Evolutionary conservation across 2,888 invertebrate species (phyloP).

Genomic region (Gasteruption jaculator): DNA sequence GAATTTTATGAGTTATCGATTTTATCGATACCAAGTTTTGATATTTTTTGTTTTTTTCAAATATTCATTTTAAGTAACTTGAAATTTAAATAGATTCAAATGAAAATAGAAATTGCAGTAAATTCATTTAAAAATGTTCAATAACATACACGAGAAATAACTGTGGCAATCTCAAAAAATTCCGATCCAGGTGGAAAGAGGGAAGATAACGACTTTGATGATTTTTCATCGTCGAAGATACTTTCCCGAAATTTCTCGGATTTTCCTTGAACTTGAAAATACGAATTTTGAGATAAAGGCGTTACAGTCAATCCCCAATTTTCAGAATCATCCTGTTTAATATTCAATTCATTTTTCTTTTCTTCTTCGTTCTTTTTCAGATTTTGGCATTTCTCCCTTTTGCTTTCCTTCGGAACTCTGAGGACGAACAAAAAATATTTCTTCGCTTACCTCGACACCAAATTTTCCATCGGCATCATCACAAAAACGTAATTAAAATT

Average conservation of each 20-base stretch:
- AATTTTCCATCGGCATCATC: no score
- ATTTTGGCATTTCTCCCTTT: no score
- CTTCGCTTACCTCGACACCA: background rate
- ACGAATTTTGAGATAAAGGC: slow-evolving; percentile 30
- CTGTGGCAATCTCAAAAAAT: slow-evolving; percentile 62
- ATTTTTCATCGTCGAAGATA: slow-evolving; percentile 26
- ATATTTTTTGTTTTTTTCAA: slow-evolving; percentile 1
- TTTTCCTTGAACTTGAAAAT: no score
- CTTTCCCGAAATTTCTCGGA: no score
- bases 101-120: background rate
- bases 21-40: slow-evolving; percentile 4
- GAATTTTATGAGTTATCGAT: no score
- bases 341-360: slow-evolving; percentile 24
- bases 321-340: slow-evolving; percentile 11
- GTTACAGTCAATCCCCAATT: slow-evolving; percentile 33
- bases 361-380: slow-evolving; percentile 19
- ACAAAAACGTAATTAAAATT: no score
- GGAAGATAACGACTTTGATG: slow-evolving; percentile 40
- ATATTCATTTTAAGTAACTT: background rate
- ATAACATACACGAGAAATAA: slow-evolving; percentile 58
- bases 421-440: background rate
- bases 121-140: background rate
- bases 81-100: background rate
- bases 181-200: slow-evolving; percentile 52
- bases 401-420: background rate